Base-by-base conservation (phyloP, 2,797 vertebrate species). In the Sphenodon punctatus region DNA sequence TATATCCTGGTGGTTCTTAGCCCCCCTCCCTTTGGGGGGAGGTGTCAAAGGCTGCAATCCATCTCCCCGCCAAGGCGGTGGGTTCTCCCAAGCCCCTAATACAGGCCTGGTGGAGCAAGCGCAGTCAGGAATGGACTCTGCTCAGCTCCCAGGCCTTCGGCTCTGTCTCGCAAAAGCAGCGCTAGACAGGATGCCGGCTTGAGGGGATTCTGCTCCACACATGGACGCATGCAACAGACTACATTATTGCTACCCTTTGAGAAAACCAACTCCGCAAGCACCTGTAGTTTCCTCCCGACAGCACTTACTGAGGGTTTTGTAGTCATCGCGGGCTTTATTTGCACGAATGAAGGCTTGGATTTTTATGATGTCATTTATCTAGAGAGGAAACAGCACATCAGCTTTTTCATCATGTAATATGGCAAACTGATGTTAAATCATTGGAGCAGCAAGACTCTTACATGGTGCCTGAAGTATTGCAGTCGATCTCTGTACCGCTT, bases 261-360 rank as follows among this genome's bases (percentile, higher is more conserved):
- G n/a, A n/a, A n/a, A n/a, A n/a, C n/a, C n/a, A n/a, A n/a, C n/a
- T n/a, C n/a, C n/a, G n/a, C n/a, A n/a, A n/a, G n/a, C n/a, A n/a
- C n/a, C n/a, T n/a, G n/a, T n/a, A n/a, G n/a, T n/a, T 63, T 1
- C 3, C 39, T 14, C 48, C 74, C 63, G 27, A 34, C 41, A 66
- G 67, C 65, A 97, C 98, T 98, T 93, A 99, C 98, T 99, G 75
- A 99, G 97, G 3, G 98, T 99, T 95, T 98, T 99, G 95, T 99
- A 99, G 95, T 99, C 98, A 36, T 99, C 98, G 65, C 98, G 96
- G 46, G 98, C 98, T 95, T 99, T 99, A 95, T 99, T 99, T 80
- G 98, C 98, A 92, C 98, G 96, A 70, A 99, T 99, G 87, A 99
- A 99, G 9, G 98, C 98, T 95, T 99, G 98, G 89, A 99, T 98